Evolutionary conservation across 2,797 vertebrate species (phyloP), one percentile per base, ranked within the genome.

Genomic region (Limnodromus scolopaceus): DNA sequence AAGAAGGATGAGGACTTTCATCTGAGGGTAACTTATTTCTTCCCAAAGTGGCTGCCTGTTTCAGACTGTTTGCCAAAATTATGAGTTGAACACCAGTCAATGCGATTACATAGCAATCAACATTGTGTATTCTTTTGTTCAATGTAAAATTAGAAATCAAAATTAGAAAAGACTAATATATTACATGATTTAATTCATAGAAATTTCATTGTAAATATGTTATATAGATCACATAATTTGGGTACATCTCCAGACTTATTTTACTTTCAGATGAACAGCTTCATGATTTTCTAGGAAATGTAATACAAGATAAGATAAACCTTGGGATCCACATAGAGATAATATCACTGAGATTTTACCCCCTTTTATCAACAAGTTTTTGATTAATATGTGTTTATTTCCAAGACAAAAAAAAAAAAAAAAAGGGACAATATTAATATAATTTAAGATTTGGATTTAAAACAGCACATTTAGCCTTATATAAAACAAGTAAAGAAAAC

Each of bases 181-280:
- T 5, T 3, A 64, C 0, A 0, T 32, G 9, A 17, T 38, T 68
- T 45, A 46, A 60, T 60, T 13, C 20, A n/a, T 12, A 55, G 13
- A 45, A 54, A 77, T 51, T 64, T 54, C 9, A 55, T 13, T 46
- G 6, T 30, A 46, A 76, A 23, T 45, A 22, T 45, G 25, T 51
- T 55, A 78, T 16, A 32, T 9, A 57, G 27, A 46, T 61, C 34
- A 32, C 14, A 49, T 10, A 63, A 45, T 71, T 65, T 43, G 11
- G 7, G 8, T 45, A 45, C 16, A 39, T 55, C 34, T 57, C 53
- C 12, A 72, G 27, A 20, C 13, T 64, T 34, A 11, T 25, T 27
- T 4, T 6, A n/a, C 66, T 82, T 82, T 82, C 30, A 74, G 39
- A 43, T 6, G 41, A 43, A 39, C 9, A 77, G 7, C 7, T 87